These are phyloP conservation scores for Phrixothrix hirtus DNA, from an alignment of 2,888 invertebrate genomes.

Conservation along the genomic window DNA sequence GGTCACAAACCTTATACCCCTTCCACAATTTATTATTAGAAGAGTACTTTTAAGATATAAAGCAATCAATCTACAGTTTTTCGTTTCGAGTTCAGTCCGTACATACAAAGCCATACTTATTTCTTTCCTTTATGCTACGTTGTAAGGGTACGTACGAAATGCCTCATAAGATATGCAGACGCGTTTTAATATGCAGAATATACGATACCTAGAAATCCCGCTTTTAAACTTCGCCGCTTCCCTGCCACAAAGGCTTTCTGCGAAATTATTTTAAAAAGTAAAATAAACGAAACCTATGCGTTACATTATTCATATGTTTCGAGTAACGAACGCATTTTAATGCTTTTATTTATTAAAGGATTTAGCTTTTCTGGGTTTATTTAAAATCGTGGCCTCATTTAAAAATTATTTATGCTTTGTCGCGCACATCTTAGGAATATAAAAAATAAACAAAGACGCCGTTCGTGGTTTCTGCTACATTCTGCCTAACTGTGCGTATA, in stretches of 20 bases:
- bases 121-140: neutral
- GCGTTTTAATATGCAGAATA: constrained; percentile 24
- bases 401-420: too few species aligned
- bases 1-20: too few species aligned
- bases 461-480: too few species aligned
- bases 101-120: constrained; percentile 2
- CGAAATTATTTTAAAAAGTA: constrained; percentile 11
- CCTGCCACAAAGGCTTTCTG: constrained; percentile 13
- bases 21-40: too few species aligned
- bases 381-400: too few species aligned
- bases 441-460: too few species aligned
- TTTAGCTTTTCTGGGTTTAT: neutral
- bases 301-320: neutral
- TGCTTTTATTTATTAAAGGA: constrained; percentile 4
- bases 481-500: too few species aligned
- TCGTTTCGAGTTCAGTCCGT: too few species aligned
- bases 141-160: constrained; percentile 7
- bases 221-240: constrained; percentile 17
- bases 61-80: too few species aligned
- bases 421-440: too few species aligned
- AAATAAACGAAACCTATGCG: neutral
- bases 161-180: constrained; percentile 21
- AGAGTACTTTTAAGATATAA: too few species aligned
- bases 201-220: constrained; percentile 19
- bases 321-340: neutral